phyloP scores from a whole-genome alignment of 2,888 invertebrate genomes.

The Cryptus viduatorius region DNA sequence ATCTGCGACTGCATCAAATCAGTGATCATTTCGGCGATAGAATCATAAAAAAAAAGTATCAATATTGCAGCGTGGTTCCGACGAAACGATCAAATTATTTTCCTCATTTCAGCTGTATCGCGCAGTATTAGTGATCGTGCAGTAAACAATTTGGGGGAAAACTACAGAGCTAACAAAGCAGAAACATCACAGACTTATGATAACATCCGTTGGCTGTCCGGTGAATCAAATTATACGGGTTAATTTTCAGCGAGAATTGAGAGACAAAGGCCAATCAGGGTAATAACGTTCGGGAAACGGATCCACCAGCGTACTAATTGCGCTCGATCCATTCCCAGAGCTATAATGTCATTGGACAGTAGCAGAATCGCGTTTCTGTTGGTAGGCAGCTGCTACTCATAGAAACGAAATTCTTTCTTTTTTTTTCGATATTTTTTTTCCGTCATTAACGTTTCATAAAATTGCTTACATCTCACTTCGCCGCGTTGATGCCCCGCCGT shows the following conservation, averaged over 20 bases:
- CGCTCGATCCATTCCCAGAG: conserved; percentile 58
- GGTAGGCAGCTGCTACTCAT: not conserved
- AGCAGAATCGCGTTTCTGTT: not conserved
- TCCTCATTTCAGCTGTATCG: not conserved
- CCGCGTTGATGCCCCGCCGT: conserved; percentile 4
- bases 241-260: conserved; percentile 69
- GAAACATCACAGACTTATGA: conserved; percentile 55
- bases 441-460: conserved; percentile 46
- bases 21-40: too few species aligned
- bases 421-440: conserved; percentile 21
- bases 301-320: conserved; percentile 61
- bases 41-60: not conserved
- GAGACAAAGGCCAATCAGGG: conserved; percentile 71
- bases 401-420: conserved; percentile 26
- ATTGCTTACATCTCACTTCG: conserved; percentile 33
- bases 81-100: conserved; percentile 3
- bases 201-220: conserved; percentile 59
- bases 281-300: conserved; percentile 62
- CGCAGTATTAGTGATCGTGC: not conserved
- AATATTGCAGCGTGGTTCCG: not conserved
- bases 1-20: too few species aligned
- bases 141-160: not conserved
- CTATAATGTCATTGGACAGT: conserved; percentile 60
- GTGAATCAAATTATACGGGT: conserved; percentile 64
- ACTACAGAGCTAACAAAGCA: conserved; percentile 2